phyloP scores from a whole-genome alignment of 2,797 vertebrate species.

The Amphiprion clarkii region DNA sequence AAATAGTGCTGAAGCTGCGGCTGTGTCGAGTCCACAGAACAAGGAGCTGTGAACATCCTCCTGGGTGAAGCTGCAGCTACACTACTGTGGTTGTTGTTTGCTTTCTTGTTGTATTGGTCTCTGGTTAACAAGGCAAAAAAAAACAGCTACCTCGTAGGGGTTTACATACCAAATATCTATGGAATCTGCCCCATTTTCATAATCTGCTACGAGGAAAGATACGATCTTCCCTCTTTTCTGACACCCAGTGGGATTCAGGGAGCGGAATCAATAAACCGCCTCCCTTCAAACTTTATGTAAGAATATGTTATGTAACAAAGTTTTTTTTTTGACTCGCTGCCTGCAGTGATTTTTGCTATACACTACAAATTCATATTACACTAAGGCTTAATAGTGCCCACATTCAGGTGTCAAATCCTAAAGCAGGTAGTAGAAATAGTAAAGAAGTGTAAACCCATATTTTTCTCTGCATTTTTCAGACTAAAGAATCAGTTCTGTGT shows the following conservation, averaged over 20 bases:
- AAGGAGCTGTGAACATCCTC: conserved; percentile 46
- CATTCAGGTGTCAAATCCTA: not conserved
- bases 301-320: conserved; percentile 31
- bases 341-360: conserved; percentile 10
- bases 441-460: not conserved
- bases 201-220: conserved; percentile 36
- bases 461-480: not conserved
- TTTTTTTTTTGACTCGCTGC: not conserved
- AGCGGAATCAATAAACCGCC: conserved; percentile 48
- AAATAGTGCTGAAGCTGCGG: conserved; percentile 42
- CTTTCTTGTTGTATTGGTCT: conserved; percentile 32
- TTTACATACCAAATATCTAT: conserved; percentile 16
- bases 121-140: conserved; percentile 17
- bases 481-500: not conserved
- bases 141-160: conserved; percentile 16
- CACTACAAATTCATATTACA: not conserved
- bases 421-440: not conserved
- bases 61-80: conserved; percentile 46
- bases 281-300: conserved; percentile 36
- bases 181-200: conserved; percentile 41
- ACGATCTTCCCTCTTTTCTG: conserved; percentile 13
- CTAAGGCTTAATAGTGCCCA: not conserved
- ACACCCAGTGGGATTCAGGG: conserved; percentile 31
- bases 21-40: conserved; percentile 44
- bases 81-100: conserved; percentile 22